Conservation (phyloP, 1,140 invertebrate genomes). For the Lamellibrachia luymesi region DNA sequence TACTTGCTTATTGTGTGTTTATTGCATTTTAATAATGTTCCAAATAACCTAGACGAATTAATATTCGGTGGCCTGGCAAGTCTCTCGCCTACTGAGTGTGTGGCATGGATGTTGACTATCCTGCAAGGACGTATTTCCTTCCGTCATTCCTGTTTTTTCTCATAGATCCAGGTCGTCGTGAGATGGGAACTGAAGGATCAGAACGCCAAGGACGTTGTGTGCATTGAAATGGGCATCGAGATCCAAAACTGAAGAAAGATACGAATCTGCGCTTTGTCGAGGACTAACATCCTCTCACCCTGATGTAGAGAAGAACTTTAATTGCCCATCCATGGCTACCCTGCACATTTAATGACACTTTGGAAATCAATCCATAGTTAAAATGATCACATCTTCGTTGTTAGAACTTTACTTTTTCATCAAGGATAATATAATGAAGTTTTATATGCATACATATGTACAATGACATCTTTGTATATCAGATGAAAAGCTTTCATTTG, state of each 20-base stretch:
- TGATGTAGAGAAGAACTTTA: not conserved
- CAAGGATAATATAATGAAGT: not conserved
- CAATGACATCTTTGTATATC: no score
- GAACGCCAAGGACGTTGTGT: conserved; percentile 65
- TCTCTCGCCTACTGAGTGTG: not conserved
- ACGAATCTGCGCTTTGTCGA: not conserved
- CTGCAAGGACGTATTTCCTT: conserved; percentile 26
- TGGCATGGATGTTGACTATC: conserved; percentile 52
- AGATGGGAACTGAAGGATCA: conserved; percentile 72
- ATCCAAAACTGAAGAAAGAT: not conserved
- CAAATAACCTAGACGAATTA: no score
- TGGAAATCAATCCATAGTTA: not conserved
- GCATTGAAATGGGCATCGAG: conserved; percentile 65
- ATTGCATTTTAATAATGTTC: no score
- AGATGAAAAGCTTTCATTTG: not conserved
- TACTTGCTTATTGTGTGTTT: no score
- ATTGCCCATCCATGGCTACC: not conserved
- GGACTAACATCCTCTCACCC: not conserved
- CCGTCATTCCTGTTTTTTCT: not conserved
- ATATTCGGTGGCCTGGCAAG: no score
- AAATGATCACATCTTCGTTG: not conserved
- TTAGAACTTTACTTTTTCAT: not conserved
- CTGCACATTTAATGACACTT: not conserved
- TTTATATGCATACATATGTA: not conserved
- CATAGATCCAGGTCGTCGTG: conserved; percentile 65